Evolutionary conservation across 2,888 invertebrate species (phyloP), one percentile per base, ranked within the genome.

Genomic region (Tiliacea citrago): DNA sequence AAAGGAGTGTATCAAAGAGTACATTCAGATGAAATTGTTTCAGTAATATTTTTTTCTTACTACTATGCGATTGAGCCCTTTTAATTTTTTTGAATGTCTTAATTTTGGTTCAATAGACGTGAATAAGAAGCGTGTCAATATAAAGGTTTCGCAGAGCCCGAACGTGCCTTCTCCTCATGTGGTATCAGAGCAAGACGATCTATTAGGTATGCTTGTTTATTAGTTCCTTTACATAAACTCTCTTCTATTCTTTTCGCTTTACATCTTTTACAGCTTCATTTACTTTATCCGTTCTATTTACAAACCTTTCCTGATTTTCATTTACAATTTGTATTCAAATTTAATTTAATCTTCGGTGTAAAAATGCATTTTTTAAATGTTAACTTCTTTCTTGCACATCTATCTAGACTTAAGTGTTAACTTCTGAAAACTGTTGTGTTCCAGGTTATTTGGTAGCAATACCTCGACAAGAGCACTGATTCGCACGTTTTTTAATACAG

Each of bases 361-460:
- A 45, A n/a, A 10, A 18, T 18, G 18, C 0, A 18, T 6, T 45
- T 21, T n/a, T n/a, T n/a, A n/a, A n/a, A n/a, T 13, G 21, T 21
- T 21, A 4, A 29, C 9, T 13, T 47, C 9, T 21, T 24, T 61
- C n/a, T 21, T n/a, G n/a, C n/a, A 42, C 16, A 53, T 35, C 12
- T 16, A 13, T 63, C 0, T 10, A 16, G 1, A 47, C 24, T 47
- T 29, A 53, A 74, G 1, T 57, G 9, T 53, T 63, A 53, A 79
- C 21, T 58, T 67, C 18, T 61, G 12, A 18, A 71, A 58, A 79
- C 49, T 77, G 42, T 71, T 95, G 42, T 42, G 42, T 42, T 95
- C 82, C 95, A 96, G 96, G 95, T 90, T 96, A 95, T 87, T 79
- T 96, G 77, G 90, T 96, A 83, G 93, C 90, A 82, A 85, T 94